Base-by-base conservation (phyloP, 2,113 vertebrate species). In the Protomyctophum bolini region DNA sequence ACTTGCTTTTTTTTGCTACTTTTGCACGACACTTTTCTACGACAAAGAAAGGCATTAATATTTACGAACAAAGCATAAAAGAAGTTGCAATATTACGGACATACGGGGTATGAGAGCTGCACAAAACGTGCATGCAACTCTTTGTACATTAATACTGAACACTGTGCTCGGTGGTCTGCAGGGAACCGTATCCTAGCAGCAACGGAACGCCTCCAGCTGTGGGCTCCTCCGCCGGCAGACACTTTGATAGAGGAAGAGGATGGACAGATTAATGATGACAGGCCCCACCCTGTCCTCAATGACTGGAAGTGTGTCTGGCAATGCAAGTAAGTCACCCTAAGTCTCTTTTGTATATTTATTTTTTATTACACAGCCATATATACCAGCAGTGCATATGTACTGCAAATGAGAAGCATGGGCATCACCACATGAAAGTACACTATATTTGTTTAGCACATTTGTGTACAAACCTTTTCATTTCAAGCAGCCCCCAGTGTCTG, bases 301-400 rank as follows among this genome's bases (percentile, higher is more conserved):
- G 97, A 99, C 87, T 99, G 98, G 98, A 98, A 95, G 79, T 99
- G 98, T 83, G 82, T 97, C 85, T 99, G 98, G 98, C 96, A 98
- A 87, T 98, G 97, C 97, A 98, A 95, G 98, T 99, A 87, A 79
- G 95, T 92, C n/a, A 56, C 33, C 21, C 49, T 8, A 21, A 41
- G 28, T 11, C 57, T 29, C 4, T 58, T 54, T 54, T 54, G 11
- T n/a, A 54, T 12, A 12, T 54, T 54, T 52, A 0, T 52, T 52
- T 52, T 52, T 52, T 9, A 10, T 9, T 12, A 11, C 12, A 3
- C 5, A 12, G 10, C 10, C 10, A 54, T 12, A 50, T 7, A 4
- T 50, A 10, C 8, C 10, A 50, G 10, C 10, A 50, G 8, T 10
- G 7, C 8, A 9, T 7, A 8, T 50, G 6, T 50, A 50, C 49